These are phyloP conservation scores for Arctia plantaginis DNA, from an alignment of 2,888 invertebrate species.

Conservation along the genomic window DNA sequence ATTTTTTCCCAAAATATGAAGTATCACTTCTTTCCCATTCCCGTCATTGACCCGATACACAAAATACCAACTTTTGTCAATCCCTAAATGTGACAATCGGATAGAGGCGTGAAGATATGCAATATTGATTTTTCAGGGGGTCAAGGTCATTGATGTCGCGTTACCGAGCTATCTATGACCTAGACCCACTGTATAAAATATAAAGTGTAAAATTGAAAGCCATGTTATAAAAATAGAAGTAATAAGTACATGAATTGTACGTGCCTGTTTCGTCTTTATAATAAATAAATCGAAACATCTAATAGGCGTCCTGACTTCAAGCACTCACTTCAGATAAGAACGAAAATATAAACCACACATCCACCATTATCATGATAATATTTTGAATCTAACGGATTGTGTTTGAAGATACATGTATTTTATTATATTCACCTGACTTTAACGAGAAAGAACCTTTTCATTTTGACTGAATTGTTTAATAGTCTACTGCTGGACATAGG, in stretches of 20 bases:
- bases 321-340: background rate
- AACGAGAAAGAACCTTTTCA: background rate
- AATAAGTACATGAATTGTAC: background rate
- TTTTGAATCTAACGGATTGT: background rate
- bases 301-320: background rate
- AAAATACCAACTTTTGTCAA: background rate
- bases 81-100: background rate
- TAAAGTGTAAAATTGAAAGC: background rate
- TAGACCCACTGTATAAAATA: no score
- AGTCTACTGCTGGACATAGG: no score
- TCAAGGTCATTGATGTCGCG: background rate
- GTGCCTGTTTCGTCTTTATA: background rate
- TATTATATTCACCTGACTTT: background rate
- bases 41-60: background rate
- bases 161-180: background rate
- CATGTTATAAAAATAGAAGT: background rate
- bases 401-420: background rate
- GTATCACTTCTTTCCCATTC: background rate
- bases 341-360: background rate
- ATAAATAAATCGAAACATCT: background rate
- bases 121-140: background rate
- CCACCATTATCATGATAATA: background rate
- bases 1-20: background rate
- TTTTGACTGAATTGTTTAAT: background rate
- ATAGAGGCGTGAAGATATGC: background rate